Evolutionary conservation across 2,888 invertebrate species (phyloP).

Genomic region (Hedya salicella): DNA sequence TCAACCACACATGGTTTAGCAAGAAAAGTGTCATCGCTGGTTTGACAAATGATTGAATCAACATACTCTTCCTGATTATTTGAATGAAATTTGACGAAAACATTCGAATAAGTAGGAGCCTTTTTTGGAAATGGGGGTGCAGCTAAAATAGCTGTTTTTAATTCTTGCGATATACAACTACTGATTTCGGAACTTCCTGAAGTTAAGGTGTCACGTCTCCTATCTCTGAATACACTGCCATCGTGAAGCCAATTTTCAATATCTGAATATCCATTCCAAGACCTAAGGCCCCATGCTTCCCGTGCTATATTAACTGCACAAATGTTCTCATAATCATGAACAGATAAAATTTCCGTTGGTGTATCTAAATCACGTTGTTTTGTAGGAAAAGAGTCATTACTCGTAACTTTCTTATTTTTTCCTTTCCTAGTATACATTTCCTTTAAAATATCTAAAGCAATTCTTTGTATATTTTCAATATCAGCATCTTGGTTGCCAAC

Average conservation of each 20-base stretch:
- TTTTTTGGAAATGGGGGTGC: constrained; percentile 79
- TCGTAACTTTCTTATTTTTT: constrained; percentile 69
- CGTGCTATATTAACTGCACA: constrained; percentile 87
- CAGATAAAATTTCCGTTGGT: constrained; percentile 85
- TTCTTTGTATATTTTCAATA: constrained; percentile 82
- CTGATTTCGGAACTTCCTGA: constrained; percentile 85
- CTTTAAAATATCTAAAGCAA: constrained; percentile 81
- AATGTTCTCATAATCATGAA: constrained; percentile 88
- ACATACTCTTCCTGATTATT: constrained; percentile 80
- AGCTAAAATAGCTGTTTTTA: constrained; percentile 74
- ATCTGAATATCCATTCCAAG: constrained; percentile 87
- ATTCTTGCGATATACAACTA: constrained; percentile 77
- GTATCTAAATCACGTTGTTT: constrained; percentile 80
- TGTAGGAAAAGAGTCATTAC: constrained; percentile 64
- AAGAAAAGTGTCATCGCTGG: constrained; percentile 78
- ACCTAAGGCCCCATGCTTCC: constrained; percentile 87
- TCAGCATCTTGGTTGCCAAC: constrained; percentile 83
- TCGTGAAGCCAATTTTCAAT: constrained; percentile 87
- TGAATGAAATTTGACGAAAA: constrained; percentile 76
- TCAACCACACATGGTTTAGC: constrained; percentile 85
- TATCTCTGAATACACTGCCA: constrained; percentile 85
- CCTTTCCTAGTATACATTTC: constrained; percentile 83
- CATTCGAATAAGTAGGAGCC: constrained; percentile 77
- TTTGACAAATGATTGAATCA: constrained; percentile 80
- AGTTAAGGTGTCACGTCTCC: constrained; percentile 84